phyloP scores from a whole-genome alignment of 1,140 invertebrate genomes.

The Geopemphigus sp. region DNA sequence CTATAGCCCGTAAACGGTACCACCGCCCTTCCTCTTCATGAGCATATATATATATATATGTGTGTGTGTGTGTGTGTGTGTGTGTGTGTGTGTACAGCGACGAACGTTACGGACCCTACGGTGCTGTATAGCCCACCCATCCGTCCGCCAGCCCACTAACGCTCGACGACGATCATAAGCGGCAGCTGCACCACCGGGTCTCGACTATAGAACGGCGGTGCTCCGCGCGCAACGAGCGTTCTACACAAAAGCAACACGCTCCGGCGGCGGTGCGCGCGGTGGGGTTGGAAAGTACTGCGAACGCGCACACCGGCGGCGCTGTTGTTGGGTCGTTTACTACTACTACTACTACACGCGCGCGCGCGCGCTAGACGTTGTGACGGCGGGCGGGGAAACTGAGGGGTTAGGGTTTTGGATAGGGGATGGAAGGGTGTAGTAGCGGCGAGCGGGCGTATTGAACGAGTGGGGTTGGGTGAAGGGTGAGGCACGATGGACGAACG shows the following conservation, averaged over 20 bases:
- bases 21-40: not conserved
- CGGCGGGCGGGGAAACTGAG: no score
- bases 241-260: conserved; percentile 15
- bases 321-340: conserved; percentile 13
- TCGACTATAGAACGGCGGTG: not conserved
- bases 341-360: not conserved
- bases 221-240: not conserved
- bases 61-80: not conserved
- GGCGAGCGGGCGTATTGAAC: no score
- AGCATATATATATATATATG: not conserved
- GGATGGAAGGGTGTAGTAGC: no score
- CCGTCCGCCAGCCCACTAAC: no score
- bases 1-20: conserved; percentile 31
- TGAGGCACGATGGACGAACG: no score
- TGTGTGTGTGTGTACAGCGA: not conserved
- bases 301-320: conserved; percentile 24
- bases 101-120: conserved; percentile 35
- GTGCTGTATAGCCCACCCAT: conserved; percentile 10
- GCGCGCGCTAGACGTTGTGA: not conserved
- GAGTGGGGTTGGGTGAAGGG: no score
- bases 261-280: not conserved
- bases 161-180: not conserved
- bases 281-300: not conserved
- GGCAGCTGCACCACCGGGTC: conserved; percentile 9
- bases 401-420: no score